Percentiles rank a stretch among this genome's conserved stretches.
Conservation (phyloP, 2,888 invertebrate genomes). For the Tigriopus californicus region DNA sequence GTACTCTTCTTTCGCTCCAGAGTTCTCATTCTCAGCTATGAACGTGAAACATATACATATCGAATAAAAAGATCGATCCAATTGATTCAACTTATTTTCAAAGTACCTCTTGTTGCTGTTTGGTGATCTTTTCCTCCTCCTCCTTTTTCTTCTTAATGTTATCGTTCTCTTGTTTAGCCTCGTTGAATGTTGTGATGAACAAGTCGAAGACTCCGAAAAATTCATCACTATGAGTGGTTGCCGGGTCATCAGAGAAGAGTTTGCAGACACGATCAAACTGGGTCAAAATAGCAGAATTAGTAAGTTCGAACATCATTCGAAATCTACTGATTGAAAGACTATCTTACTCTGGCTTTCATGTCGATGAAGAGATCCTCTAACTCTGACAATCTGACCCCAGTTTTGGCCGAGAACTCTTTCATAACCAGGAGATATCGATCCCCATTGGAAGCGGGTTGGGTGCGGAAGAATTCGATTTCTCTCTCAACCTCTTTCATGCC, state of each 20-base stretch:
- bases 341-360: constrained; percentile 58
- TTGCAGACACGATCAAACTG: constrained; percentile 70
- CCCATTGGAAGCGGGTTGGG: constrained; percentile 36
- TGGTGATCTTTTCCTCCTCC: constrained; percentile 55
- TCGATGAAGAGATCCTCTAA: constrained; percentile 81
- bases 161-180: constrained; percentile 73
- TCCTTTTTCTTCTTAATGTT: constrained; percentile 59
- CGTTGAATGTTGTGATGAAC: constrained; percentile 59
- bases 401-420: constrained; percentile 83
- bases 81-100: no score
- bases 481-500: constrained; percentile 69
- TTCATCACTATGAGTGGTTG: constrained; percentile 62
- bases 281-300: not conserved
- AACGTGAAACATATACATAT: constrained; percentile 21
- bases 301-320: no score
- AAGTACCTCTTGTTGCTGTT: constrained; percentile 12
- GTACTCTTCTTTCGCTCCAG: constrained; percentile 63
- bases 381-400: constrained; percentile 74
- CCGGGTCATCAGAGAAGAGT: constrained; percentile 67
- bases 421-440: constrained; percentile 65
- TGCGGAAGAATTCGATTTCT: constrained; percentile 75
- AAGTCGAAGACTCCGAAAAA: constrained; percentile 82
- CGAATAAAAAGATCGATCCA: not conserved
- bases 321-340: not conserved
- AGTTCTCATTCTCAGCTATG: constrained; percentile 56